Evolutionary conservation across 2,113 vertebrate genomes (phyloP), one percentile per base, ranked within the genome.

Genomic region (Epinephelus cyanopodus): DNA sequence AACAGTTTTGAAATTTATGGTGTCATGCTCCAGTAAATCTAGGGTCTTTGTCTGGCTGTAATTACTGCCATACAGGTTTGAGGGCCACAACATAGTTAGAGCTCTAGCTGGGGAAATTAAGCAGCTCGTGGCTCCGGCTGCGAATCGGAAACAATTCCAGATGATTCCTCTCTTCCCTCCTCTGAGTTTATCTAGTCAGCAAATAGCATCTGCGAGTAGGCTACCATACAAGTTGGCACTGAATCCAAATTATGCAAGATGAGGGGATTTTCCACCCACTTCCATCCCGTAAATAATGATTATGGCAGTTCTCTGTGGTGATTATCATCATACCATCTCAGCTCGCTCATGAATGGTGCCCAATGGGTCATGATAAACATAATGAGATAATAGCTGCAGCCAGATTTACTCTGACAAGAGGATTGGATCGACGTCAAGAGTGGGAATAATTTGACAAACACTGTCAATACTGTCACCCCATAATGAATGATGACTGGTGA

Each of bases 1-100:
- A 93, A 89, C 87, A 87, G 82, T 80, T 86, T 86, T 79, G 52
- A 87, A 87, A 92, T 93, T 89, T 89, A 92, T 82, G 90, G 88
- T 64, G 86, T 84, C 80, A 56, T 69, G 89, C 85, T 72, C 79
- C 74, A 90, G 85, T 90, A 92, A 94, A 92, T 92, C 86, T 90
- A 81, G 75, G 82, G 74, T 66, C 86, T 89, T 91, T 89, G 87
- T 93, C 87, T 93, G 88, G 75, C 70, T 84, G 56, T 91, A 90
- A 92, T 93, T 89, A 86, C 64, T 79, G 81, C 84, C 86, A 85
- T 87, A 66, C 82, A 87, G 74, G 89, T 93, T 76, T 66, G 77
- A 86, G 80, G 77, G 79, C 87, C 90, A 79, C 84, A 88, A 76
- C 76, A 84, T 71, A 89, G 85, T 86, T 79, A 21, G 60, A 64